These are phyloP conservation scores for Carcina quercana DNA, from an alignment of 2,888 invertebrate species.

Conservation along the genomic window DNA sequence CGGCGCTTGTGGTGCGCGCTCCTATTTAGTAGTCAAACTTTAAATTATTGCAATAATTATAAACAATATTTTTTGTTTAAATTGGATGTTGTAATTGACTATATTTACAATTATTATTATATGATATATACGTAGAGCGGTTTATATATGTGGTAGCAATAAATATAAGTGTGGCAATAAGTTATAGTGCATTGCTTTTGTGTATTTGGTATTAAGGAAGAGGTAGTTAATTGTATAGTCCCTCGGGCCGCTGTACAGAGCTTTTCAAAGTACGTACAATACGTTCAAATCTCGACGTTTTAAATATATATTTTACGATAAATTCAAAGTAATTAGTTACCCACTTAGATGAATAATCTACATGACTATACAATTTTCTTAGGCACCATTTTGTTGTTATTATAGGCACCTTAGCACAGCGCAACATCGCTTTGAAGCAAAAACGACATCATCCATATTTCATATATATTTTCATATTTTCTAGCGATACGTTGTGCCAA, in stretches of 20 bases:
- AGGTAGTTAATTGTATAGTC: conserved; percentile 34
- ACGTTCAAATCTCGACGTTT: conserved; percentile 65
- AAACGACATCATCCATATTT: too few relatives aligned
- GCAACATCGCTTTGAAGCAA: too few relatives aligned
- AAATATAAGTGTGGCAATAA: conserved; percentile 71
- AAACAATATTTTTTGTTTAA: conserved; percentile 60
- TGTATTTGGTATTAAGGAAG: conserved; percentile 48
- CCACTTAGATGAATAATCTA: too few relatives aligned
- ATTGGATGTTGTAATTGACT: conserved; percentile 64
- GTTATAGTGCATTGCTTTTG: conserved; percentile 62
- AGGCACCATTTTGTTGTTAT: too few relatives aligned
- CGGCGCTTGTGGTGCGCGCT: too few relatives aligned
- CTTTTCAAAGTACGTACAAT: conserved; percentile 56
- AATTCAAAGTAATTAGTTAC: conserved; percentile 45
- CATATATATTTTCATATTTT: too few relatives aligned
- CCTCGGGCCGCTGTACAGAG: conserved; percentile 60
- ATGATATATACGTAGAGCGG: conserved; percentile 51
- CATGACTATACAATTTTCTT: too few relatives aligned
- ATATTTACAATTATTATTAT: conserved; percentile 63
- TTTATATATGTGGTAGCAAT: conserved; percentile 71
- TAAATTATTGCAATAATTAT: conserved; percentile 60
- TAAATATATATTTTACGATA: conserved; percentile 59
- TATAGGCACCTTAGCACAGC: too few relatives aligned
- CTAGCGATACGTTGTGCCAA: too few relatives aligned
- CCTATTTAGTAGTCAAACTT: conserved; percentile 42